Conservation (phyloP, 2,113 vertebrate species). For the Elephantulus edwardii region DNA sequence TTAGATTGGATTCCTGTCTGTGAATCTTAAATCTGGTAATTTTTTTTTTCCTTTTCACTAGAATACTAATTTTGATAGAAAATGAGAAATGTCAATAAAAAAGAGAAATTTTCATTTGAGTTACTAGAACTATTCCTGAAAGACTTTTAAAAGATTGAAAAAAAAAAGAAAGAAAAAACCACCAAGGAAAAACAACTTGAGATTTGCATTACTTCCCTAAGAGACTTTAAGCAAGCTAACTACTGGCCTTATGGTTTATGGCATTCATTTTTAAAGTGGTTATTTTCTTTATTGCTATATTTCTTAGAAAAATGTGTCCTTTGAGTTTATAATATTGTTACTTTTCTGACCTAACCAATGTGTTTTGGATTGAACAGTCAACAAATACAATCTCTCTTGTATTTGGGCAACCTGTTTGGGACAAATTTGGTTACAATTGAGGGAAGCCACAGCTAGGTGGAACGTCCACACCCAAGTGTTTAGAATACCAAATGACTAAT, state of each 20-base stretch:
- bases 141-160: not conserved
- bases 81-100: slow-evolving; percentile 35
- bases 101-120: not conserved
- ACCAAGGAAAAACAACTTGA: too few relatives aligned
- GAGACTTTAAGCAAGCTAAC: not conserved
- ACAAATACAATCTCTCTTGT: slow-evolving; percentile 8
- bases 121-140: not conserved
- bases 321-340: not conserved
- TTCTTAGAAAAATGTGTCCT: slow-evolving; percentile 32
- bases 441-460: slow-evolving; percentile 39
- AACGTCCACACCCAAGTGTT: slow-evolving; percentile 48
- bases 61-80: slow-evolving; percentile 44
- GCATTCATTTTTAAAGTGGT: not conserved
- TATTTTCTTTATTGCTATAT: not conserved
- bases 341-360: not conserved
- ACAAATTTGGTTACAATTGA: slow-evolving; percentile 53
- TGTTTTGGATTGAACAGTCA: slow-evolving; percentile 24
- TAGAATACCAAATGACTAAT: slow-evolving; percentile 73
- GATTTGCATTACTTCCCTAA: not conserved
- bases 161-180: not conserved
- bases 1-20: not conserved
- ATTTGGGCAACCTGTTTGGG: slow-evolving; percentile 5
- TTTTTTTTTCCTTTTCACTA: not conserved
- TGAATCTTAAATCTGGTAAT: not conserved
- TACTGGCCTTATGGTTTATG: slow-evolving; percentile 31